These are phyloP conservation scores for Caenorhabditis sp. DNA, from an alignment of 2,888 invertebrate species.

Conservation along the genomic window DNA sequence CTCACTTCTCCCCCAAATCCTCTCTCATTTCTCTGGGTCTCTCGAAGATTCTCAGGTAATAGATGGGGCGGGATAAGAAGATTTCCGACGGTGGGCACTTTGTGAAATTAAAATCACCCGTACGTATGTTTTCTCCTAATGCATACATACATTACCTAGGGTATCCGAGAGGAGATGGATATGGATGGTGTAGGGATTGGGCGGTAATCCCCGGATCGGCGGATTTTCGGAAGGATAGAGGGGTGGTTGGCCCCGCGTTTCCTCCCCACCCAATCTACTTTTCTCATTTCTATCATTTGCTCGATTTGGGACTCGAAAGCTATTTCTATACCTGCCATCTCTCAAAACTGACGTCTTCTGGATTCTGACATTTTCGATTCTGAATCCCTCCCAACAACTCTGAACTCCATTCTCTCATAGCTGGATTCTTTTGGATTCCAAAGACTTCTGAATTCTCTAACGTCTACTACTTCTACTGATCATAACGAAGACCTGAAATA, in stretches of 20 bases:
- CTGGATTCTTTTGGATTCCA: no score
- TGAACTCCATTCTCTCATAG: no score
- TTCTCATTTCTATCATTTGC: background rate
- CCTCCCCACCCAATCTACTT: background rate
- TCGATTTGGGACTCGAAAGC: background rate
- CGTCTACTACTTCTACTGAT: no score
- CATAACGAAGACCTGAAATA: no score
- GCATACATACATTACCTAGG: background rate
- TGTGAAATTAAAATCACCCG: no score
- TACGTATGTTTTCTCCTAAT: no score
- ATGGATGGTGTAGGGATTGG: background rate
- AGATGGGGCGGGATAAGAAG: background rate
- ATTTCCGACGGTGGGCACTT: background rate
- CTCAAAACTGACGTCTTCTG: conserved; percentile 6
- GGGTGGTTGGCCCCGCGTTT: conserved; percentile 11
- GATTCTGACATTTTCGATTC: background rate
- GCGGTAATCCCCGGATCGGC: background rate
- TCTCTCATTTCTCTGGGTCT: background rate
- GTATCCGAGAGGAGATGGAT: no score
- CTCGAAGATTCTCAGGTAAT: background rate
- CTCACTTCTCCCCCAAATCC: background rate
- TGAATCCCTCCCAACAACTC: no score
- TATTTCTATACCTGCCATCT: no score
- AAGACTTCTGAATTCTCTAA: no score
- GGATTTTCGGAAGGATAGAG: conserved; percentile 26